Base-by-base conservation (phyloP, 2,888 invertebrate genomes). In the Leptopterna dolabrata region DNA sequence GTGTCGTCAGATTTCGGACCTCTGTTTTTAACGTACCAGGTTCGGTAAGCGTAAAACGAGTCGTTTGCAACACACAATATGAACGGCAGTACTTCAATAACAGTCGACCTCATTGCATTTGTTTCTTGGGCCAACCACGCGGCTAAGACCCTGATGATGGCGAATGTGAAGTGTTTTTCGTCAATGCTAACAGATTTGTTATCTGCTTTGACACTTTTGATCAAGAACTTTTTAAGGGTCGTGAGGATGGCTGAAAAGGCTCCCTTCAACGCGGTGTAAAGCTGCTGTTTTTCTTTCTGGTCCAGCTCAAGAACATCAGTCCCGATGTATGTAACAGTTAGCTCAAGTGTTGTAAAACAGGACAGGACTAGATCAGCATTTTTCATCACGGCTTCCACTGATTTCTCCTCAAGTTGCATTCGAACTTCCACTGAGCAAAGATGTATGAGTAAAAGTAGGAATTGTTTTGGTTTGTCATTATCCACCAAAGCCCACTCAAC, bases 91-190 rank as follows among this genome's bases (percentile, higher is more conserved):
- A 97, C 92, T 87, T 95, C 94, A 91, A 96, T 96, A 55, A 97
- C 94, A 91, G 96, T 96, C 71, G 95, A 94, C 45, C 97, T 94
- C 95, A 97, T 95, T 0, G 97, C 96, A 0, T 96, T 95, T 0
- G 97, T 97, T 92, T 98, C 97, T 92, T 97, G 97, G 0, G 97
- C 96, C 90, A 98, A 92, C 97, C 97, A 97, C n/a, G 97, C 95
- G 16, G 96, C 95, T 83, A 97, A 92, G 47, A 97, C 96, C 90
- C 97, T 93, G 13, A 97, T 95, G 92, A 96, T 95, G 2, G 96
- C 96, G 92, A 95, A 95, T n/a, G 97, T 94, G 92, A 96, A 96
- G 81, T 95, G 93, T 91, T 95, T 96, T 87, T 94, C 93, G 80
- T 94, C 94, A 24, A 94, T 92, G 24, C 43, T 36, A 4, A 71